A percentile compares a stretch with the other conserved stretches of the same genome.
Conservation (phyloP, 2,113 vertebrate species). For the Carassius auratus region DNA sequence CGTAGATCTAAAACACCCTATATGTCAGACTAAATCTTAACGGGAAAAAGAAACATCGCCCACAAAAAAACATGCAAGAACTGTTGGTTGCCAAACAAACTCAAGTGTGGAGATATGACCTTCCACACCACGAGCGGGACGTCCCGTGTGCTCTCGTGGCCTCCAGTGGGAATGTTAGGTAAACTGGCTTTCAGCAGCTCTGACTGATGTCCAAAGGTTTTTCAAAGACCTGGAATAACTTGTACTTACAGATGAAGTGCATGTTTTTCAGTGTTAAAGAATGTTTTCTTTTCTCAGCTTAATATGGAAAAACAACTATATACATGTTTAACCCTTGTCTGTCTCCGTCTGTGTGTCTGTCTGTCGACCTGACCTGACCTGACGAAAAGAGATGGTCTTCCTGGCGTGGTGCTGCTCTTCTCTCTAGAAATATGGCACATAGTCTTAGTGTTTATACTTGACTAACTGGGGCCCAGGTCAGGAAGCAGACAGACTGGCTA, state of each 20-base stretch:
- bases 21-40: constrained; percentile 67
- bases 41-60: constrained; percentile 55
- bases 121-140: constrained; percentile 40
- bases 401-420: too few species aligned
- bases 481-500: too few species aligned
- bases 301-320: neutral
- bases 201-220: neutral
- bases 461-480: too few species aligned
- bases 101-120: constrained; percentile 47
- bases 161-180: constrained; percentile 54
- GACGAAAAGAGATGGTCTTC: too few species aligned
- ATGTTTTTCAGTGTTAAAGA: neutral
- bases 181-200: constrained; percentile 27
- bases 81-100: constrained; percentile 24
- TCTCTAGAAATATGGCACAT: too few species aligned
- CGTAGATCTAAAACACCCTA: constrained; percentile 57
- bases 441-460: too few species aligned
- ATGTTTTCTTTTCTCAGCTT: neutral
- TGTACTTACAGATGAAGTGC: neutral
- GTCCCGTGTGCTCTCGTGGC: constrained; percentile 42
- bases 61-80: constrained; percentile 45
- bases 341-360: too few species aligned
- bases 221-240: neutral
- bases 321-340: neutral
- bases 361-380: too few species aligned